Conservation (phyloP, 2,113 vertebrate species). For the Lutjanus erythropterus region DNA sequence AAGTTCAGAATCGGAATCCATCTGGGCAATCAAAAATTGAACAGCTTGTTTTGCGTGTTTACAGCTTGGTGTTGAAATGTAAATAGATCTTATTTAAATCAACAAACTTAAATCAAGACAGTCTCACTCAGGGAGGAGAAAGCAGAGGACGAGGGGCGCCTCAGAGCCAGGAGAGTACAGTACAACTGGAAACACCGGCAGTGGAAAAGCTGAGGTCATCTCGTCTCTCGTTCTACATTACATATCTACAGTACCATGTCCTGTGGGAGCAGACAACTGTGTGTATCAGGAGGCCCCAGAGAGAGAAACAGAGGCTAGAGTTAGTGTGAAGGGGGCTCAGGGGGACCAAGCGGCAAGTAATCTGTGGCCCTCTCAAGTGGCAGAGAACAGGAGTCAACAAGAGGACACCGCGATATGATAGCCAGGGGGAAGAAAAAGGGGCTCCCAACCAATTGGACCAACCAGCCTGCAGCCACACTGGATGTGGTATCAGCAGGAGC, state of each 20-base stretch:
- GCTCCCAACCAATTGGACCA: conserved; percentile 57
- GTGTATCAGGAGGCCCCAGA: conserved; percentile 69
- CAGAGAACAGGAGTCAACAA: conserved; percentile 78
- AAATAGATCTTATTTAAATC: conserved; percentile 76
- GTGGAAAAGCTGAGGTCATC: conserved; percentile 80
- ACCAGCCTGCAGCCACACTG: conserved; percentile 55
- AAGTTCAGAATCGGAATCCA: conserved; percentile 57
- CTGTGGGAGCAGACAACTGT: conserved; percentile 66
- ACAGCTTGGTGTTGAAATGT: conserved; percentile 61
- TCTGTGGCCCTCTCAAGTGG: conserved; percentile 77
- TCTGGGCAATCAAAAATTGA: conserved; percentile 62
- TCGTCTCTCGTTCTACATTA: conserved; percentile 62
- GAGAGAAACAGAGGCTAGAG: conserved; percentile 38
- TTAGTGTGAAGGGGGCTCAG: conserved; percentile 56
- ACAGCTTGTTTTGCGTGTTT: conserved; percentile 46
- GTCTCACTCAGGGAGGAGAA: conserved; percentile 63
- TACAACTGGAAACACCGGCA: conserved; percentile 49
- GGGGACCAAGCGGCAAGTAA: conserved; percentile 62
- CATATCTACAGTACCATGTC: conserved; percentile 71
- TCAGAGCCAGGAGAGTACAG: conserved; percentile 54
- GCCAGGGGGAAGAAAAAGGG: conserved; percentile 54
- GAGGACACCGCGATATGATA: conserved; percentile 80
- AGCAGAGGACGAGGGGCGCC: conserved; percentile 40
- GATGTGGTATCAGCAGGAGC: conserved; percentile 69
- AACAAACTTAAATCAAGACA: conserved; percentile 63